A percentile compares a stretch with the other conserved stretches of the same genome.
Conservation (phyloP, 2,797 vertebrate genomes). For the Pseudomugil gertrudae region DNA sequence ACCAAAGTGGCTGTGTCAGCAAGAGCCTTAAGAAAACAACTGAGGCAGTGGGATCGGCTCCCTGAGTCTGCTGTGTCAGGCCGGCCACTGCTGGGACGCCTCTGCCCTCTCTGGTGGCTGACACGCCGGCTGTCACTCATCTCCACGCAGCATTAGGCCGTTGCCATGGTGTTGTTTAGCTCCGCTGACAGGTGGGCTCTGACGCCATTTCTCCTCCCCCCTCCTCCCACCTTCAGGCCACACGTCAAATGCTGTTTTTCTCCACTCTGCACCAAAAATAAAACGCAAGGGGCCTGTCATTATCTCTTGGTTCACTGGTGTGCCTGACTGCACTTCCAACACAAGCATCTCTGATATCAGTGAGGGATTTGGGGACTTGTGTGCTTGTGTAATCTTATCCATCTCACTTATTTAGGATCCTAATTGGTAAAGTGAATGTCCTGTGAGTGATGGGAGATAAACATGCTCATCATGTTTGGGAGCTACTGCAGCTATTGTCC, state of each 20-base stretch:
- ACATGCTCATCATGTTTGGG: conserved; percentile 8
- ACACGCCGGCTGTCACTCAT: conserved; percentile 74
- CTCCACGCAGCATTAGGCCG: conserved; percentile 64
- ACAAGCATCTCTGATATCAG: conserved; percentile 28
- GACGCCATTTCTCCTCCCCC: conserved; percentile 60
- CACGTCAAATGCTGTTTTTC: conserved; percentile 69
- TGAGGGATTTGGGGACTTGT: conserved; percentile 28
- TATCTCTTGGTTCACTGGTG: conserved; percentile 38
- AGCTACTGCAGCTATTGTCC: background rate
- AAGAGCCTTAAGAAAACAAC: conserved; percentile 58
- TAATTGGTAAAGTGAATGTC: conserved; percentile 21
- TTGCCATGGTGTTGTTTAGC: conserved; percentile 83
- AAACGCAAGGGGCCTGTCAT: conserved; percentile 44
- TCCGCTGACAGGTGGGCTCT: conserved; percentile 78
- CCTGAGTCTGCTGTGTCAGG: conserved; percentile 66
- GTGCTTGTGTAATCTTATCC: conserved; percentile 33
- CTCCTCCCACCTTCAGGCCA: conserved; percentile 59
- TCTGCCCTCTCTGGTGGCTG: conserved; percentile 34
- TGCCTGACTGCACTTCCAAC: conserved; percentile 11
- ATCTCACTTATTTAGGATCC: conserved; percentile 32
- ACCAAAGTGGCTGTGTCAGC: conserved; percentile 69
- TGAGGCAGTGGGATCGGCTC: conserved; percentile 59
- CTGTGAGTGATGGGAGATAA: conserved; percentile 7
- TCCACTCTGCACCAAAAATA: conserved; percentile 71
- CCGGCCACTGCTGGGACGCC: conserved; percentile 50